These are phyloP conservation scores for Punctoribates punctum DNA, from an alignment of 2,888 invertebrate genomes.

Conservation along the genomic window DNA sequence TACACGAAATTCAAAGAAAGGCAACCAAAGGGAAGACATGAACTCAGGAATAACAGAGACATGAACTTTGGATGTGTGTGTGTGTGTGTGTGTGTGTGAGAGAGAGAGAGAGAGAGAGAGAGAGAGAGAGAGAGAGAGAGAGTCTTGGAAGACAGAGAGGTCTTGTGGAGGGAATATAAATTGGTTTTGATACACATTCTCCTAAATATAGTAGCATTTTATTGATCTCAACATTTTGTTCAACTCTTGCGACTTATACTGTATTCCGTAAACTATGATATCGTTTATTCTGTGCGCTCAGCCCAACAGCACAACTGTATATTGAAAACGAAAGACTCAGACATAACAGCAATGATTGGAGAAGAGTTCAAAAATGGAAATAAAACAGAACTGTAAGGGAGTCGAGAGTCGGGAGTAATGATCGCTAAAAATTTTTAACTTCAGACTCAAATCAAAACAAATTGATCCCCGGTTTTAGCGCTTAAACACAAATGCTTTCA, in stretches of 20 bases:
- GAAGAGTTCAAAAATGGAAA: conserved; percentile 4
- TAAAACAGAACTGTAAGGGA: background rate
- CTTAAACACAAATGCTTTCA: background rate
- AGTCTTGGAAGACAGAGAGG: too few relatives aligned
- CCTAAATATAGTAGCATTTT: conserved; percentile 19
- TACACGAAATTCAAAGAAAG: too few relatives aligned
- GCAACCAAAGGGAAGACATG: too few relatives aligned
- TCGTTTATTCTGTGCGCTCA: background rate
- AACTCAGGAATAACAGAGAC: too few relatives aligned
- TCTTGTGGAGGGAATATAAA: background rate
- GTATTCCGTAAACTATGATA: background rate
- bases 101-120: too few relatives aligned
- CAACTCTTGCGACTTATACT: conserved; percentile 4
- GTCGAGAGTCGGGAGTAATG: background rate
- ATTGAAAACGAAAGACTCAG: conserved; percentile 12
- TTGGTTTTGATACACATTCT: background rate
- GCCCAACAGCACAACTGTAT: background rate
- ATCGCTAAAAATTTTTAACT: background rate
- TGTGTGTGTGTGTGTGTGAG: too few relatives aligned
- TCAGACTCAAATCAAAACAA: background rate
- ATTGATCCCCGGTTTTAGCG: background rate
- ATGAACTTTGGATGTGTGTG: too few relatives aligned
- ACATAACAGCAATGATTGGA: background rate
- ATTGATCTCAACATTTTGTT: background rate
- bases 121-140: too few relatives aligned